phyloP scores from a whole-genome alignment of 2,113 vertebrate genomes.

The Ictalurus furcatus region DNA sequence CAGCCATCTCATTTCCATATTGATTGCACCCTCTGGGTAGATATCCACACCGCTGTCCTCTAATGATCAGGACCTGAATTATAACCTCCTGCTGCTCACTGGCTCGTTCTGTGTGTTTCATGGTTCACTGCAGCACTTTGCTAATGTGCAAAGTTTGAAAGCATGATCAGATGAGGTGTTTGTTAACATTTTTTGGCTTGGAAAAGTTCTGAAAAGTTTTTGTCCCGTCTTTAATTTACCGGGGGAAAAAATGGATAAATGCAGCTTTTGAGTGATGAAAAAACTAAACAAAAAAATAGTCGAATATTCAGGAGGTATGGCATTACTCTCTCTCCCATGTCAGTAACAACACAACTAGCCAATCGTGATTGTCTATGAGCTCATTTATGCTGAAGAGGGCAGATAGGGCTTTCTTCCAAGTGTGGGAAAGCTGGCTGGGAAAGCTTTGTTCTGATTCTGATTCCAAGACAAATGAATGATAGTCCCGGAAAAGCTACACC shows the following conservation, averaged over 20 bases:
- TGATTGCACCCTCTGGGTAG: slow-evolving; percentile 61
- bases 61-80: slow-evolving; percentile 38
- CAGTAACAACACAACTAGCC: background rate
- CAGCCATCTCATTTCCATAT: slow-evolving; percentile 70
- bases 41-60: slow-evolving; percentile 41
- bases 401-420: background rate
- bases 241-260: background rate
- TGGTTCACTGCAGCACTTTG: slow-evolving; percentile 7
- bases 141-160: background rate
- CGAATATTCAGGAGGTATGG: background rate
- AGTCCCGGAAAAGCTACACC: background rate
- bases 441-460: background rate
- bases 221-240: background rate
- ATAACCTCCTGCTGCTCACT: background rate
- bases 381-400: background rate
- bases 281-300: background rate
- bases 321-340: background rate
- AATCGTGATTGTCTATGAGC: background rate
- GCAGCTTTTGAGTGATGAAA: background rate
- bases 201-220: background rate
- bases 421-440: background rate
- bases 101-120: background rate
- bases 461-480: background rate
- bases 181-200: background rate
- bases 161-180: background rate